Evolutionary conservation across 2,888 invertebrate species (phyloP), one percentile per base, ranked within the genome.

Genomic region (Julus scandinavius): DNA sequence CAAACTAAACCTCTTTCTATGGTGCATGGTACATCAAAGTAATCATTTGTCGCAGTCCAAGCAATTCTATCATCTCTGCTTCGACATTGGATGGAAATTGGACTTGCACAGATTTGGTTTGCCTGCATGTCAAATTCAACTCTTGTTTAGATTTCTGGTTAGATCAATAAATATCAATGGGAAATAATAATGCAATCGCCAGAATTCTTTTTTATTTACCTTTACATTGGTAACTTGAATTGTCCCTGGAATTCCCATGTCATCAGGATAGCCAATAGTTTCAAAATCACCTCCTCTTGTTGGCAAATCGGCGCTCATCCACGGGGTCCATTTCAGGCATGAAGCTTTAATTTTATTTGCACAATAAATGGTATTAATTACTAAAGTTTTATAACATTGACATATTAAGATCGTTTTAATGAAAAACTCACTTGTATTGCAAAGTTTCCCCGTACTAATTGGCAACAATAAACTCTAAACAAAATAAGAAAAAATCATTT

Each of bases 281-380:
- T 88, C 88, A 72, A 41, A 86, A 86, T 86, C 86, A 17, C 86
- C 86, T 7, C 54, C 54, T n/a, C 54, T 38, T 3, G 86, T 86
- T 17, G 86, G 86, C 13, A 45, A 50, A 50, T 88, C 88, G 11
- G 83, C 88, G 20, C 50, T 88, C 17, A 88, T 83, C 88, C 88
- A 88, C n/a, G 20, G 40, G 20, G 88, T 88, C 88, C 88, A 88
- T 83, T 88, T 72, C 41, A 88, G 38, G 20, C 88, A 88, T n/a
- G 15, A 6, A 63, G 17, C 20, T 63, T 4, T 3, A 63, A 17
- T 20, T 63, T 63, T 63, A 63, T 54, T 54, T 54, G 9, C n/a
- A n/a, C n/a, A 63, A 6, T 4, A 7, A 45, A 38, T n/a, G 15
- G 41, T n/a, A 40, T 2, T 45, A 5, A 85, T 85, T 45, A 20